A percentile compares a stretch with the other conserved stretches of the same genome.
Evolutionary conservation across 2,888 invertebrate genomes (phyloP).

Genomic region (Ophion costatus): DNA sequence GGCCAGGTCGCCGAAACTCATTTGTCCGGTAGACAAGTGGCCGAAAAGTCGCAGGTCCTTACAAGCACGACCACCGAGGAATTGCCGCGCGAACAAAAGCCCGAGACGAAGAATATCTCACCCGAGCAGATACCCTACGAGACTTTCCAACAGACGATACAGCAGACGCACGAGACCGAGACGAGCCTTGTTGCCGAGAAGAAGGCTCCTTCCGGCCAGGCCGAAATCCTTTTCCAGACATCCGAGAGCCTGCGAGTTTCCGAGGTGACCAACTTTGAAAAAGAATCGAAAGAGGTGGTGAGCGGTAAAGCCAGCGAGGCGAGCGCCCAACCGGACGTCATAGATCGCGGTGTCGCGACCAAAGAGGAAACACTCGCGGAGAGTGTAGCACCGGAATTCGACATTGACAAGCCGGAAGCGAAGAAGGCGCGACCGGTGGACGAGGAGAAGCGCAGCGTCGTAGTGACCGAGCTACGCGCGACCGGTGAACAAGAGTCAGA

Average conservation of each 20-base stretch:
- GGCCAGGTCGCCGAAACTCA: constrained; percentile 77
- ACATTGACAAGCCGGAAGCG: constrained; percentile 72
- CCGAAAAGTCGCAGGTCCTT: constrained; percentile 80
- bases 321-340: constrained; percentile 83
- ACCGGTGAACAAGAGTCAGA: constrained; percentile 84
- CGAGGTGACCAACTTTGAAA: constrained; percentile 81
- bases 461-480: constrained; percentile 84
- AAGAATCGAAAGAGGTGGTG: constrained; percentile 80
- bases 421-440: constrained; percentile 78
- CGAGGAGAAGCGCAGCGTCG: constrained; percentile 83
- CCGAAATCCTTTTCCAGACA: constrained; percentile 76
- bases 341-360: constrained; percentile 83
- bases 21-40: constrained; percentile 78
- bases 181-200: constrained; percentile 67
- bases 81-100: constrained; percentile 70
- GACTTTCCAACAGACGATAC: constrained; percentile 80
- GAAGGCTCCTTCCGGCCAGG: constrained; percentile 70
- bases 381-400: constrained; percentile 74
- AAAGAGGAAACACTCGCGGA: constrained; percentile 80
- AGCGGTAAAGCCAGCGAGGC: constrained; percentile 83
- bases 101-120: constrained; percentile 77
- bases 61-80: constrained; percentile 72
- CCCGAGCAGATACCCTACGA: constrained; percentile 82
- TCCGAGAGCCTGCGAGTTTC: constrained; percentile 81
- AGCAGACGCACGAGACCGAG: constrained; percentile 78